A percentile compares a stretch with the other conserved stretches of the same genome.
phyloP scores from a whole-genome alignment of 1,140 invertebrate species.

The Penaeus indicus region DNA sequence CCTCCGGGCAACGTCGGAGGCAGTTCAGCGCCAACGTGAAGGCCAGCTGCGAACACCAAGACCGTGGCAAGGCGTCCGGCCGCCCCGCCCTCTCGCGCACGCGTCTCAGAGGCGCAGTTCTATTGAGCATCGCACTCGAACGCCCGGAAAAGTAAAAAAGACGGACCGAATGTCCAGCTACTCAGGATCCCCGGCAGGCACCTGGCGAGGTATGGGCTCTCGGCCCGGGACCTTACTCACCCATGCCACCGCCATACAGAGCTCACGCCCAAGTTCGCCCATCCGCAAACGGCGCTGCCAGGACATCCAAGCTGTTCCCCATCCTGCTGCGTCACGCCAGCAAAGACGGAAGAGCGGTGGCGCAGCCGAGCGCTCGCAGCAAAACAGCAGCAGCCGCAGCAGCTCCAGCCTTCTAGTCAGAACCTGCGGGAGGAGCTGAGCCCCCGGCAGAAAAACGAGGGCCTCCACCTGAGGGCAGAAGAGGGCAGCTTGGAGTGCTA shows the following conservation, averaged over 20 bases:
- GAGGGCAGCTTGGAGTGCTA: background rate
- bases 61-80: background rate
- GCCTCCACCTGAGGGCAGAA: background rate
- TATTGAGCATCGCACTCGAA: conserved; percentile 48
- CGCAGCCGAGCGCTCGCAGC: conserved; percentile 32
- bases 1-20: conserved; percentile 84
- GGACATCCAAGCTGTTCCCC: conserved; percentile 46
- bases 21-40: conserved; percentile 83
- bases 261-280: background rate
- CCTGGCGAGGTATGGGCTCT: background rate
- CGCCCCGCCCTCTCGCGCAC: conserved; percentile 37
- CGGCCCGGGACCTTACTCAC: conserved; percentile 7
- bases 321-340: conserved; percentile 48
- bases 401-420: background rate
- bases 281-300: conserved; percentile 47
- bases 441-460: background rate
- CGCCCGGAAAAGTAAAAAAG: conserved; percentile 39
- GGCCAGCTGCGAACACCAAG: conserved; percentile 69
- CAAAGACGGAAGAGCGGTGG: conserved; percentile 40
- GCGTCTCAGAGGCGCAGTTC: conserved; percentile 44
- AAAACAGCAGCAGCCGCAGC: background rate
- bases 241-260: background rate
- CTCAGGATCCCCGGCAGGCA: too few relatives aligned
- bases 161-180: too few relatives aligned
- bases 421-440: background rate